Percentiles rank a stretch among this genome's conserved stretches.
Evolutionary conservation across 92 coral and sea anemone genomes (phyloP).

Genomic region (Phenganax subtilis): DNA sequence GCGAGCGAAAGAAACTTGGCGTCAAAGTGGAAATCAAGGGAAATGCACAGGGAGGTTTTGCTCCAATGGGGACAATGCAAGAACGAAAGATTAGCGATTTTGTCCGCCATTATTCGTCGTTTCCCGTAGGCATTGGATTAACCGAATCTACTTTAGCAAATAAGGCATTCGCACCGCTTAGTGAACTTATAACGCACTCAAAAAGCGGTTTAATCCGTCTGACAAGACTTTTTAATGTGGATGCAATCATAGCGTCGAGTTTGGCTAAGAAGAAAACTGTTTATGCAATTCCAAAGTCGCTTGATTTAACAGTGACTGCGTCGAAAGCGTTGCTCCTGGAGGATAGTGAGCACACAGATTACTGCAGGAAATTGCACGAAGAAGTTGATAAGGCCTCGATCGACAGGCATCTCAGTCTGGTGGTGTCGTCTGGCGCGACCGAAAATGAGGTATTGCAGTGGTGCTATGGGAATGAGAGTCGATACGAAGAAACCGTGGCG

Average conservation of each 20-base stretch:
- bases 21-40: constrained; percentile 15
- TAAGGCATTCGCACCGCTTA: constrained; percentile 19
- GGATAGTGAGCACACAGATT: constrained; percentile 12
- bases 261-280: constrained; percentile 17
- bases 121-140: constrained; percentile 34
- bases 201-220: constrained; percentile 31
- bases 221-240: constrained; percentile 3
- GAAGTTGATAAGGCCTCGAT: constrained; percentile 6
- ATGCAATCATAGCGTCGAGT: constrained; percentile 26
- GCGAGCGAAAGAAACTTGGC: constrained; percentile 19
- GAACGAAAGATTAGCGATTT: constrained; percentile 28
- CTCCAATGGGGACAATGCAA: constrained; percentile 26
- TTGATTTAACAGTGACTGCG: constrained; percentile 23
- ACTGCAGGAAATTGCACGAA: constrained; percentile 20
- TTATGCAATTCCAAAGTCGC: constrained; percentile 2
- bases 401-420: not conserved
- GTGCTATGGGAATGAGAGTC: constrained; percentile 19
- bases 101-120: constrained; percentile 37
- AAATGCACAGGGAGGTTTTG: constrained; percentile 30
- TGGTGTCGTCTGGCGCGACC: not conserved
- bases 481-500: constrained; percentile 21
- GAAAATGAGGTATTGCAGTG: constrained; percentile 12
- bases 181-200: constrained; percentile 14
- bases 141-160: constrained; percentile 30
- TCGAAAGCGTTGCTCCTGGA: constrained; percentile 22